Conservation (phyloP, 2,797 vertebrate species). For the Coluber constrictor region DNA sequence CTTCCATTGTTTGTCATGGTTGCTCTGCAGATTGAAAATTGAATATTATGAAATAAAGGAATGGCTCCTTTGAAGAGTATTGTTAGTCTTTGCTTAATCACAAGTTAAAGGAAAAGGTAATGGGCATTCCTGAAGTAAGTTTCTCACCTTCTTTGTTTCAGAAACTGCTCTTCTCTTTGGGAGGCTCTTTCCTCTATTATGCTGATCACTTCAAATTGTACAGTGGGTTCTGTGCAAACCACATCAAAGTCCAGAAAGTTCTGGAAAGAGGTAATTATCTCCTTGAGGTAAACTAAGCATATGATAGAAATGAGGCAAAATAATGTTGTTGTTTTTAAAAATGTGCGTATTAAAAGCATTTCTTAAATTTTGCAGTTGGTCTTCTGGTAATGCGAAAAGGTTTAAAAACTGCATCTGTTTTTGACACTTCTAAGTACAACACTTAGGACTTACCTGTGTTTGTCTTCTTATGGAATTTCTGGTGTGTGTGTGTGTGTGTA, state of each 20-base stretch:
- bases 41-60: neutral
- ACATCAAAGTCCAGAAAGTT: slow-evolving; percentile 98
- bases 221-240: slow-evolving; percentile 97
- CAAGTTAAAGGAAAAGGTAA: neutral
- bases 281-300: slow-evolving; percentile 15
- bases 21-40: neutral
- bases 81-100: neutral
- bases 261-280: slow-evolving; percentile 87
- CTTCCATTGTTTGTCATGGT: neutral
- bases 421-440: neutral
- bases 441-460: neutral
- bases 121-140: neutral
- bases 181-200: slow-evolving; percentile 97
- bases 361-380: neutral
- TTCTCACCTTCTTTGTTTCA: slow-evolving; percentile 62
- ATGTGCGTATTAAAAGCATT: neutral
- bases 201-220: slow-evolving; percentile 99
- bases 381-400: neutral
- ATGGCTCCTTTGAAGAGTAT: neutral
- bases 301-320: neutral
- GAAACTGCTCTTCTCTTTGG: slow-evolving; percentile 95
- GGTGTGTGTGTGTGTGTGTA: too few relatives aligned
- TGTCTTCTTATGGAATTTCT: neutral
- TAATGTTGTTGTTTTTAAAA: neutral
- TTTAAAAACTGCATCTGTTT: neutral